Base-by-base conservation (phyloP, 2,797 vertebrate species). In the Harpagifer antarcticus region DNA sequence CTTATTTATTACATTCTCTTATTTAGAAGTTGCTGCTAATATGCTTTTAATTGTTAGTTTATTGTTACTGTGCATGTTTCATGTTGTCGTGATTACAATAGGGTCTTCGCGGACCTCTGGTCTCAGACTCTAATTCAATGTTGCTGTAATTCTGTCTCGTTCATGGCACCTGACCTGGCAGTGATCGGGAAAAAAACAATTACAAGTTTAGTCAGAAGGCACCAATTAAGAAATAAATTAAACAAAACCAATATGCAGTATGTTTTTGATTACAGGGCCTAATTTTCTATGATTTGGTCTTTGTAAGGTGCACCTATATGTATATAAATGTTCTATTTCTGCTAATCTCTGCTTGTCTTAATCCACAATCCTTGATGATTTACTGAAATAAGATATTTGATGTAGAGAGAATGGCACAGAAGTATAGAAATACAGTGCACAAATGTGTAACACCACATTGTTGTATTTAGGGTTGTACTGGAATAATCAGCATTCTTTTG, bases 391-490 rank as follows among this genome's bases (percentile, higher is more conserved):
- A 1, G 16, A 40, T 31, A 44, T 53, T 11, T 56, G 2, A 47
- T 13, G 10, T 40, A 19, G 3, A 42, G 27, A 45, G 37, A 45
- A 55, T 27, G 14, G 17, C 12, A 37, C 9, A 40, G 12, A 53
- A 19, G 45, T 43, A 27, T 52, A 57, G 48, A 57, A 42, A 43
- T 10, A 27, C 37, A n/a, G 9, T 49, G 23, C 27, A 17, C 9
- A 40, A 40, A 48, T 53, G 20, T 71, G 27, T 42, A 42, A n/a
- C n/a, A 50, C 16, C 49, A n/a, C 14, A 69, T 59, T 48, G 12
- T 55, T 45, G 37, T 27, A 12, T 14, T 23, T 0, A 33, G 9
- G 43, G 2, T 19, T 76, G 4, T 10, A 17, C 19, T 9, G n/a
- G 9, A 42, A 31, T 23, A 23, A 48, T 70, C 3, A 43, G 14